Conservation (phyloP, 1,140 invertebrate genomes). For the Aethina tumida region DNA sequence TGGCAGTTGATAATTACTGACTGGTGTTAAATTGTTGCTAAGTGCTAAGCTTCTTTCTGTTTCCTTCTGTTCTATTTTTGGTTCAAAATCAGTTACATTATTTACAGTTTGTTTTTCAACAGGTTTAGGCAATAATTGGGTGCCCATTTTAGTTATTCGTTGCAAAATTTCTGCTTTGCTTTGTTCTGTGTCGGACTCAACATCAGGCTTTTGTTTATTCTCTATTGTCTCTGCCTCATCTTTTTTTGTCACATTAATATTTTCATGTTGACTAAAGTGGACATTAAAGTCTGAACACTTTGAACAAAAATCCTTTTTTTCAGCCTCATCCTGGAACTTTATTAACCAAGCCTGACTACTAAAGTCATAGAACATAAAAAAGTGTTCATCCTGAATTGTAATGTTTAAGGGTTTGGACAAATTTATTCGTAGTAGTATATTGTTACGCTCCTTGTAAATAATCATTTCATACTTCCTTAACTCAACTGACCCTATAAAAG, state of each 20-base stretch:
- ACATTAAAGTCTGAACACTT: slow-evolving; percentile 4
- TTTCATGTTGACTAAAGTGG: slow-evolving; percentile 4
- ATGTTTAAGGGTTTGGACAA: slow-evolving; percentile 3
- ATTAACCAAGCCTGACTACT: slow-evolving; percentile 8
- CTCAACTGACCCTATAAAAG: slow-evolving; percentile 4
- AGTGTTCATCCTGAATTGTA: slow-evolving; percentile 11
- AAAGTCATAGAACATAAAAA: slow-evolving; percentile 10
- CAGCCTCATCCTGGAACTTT: slow-evolving; percentile 6
- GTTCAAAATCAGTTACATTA: slow-evolving; percentile 4
- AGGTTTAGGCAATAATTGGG: slow-evolving; percentile 18
- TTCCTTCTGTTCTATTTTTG: slow-evolving; percentile 1
- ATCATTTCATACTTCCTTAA: slow-evolving; percentile 7
- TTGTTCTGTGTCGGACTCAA: not conserved
- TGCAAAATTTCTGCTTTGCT: slow-evolving; percentile 10
- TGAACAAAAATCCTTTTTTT: slow-evolving; percentile 8
- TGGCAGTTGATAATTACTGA: not conserved
- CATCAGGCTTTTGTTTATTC: not conserved
- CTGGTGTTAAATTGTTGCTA: not conserved
- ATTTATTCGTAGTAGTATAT: slow-evolving; percentile 8
- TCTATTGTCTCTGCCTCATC: not conserved
- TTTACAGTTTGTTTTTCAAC: not conserved
- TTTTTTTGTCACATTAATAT: slow-evolving; percentile 1
- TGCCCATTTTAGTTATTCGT: slow-evolving; percentile 31
- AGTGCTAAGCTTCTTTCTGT: slow-evolving; percentile 1
- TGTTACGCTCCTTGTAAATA: slow-evolving; percentile 11